A percentile compares a stretch with the other conserved stretches of the same genome.
Conservation (phyloP, 2,888 invertebrate genomes). For the Caradrina clavipalpis region DNA sequence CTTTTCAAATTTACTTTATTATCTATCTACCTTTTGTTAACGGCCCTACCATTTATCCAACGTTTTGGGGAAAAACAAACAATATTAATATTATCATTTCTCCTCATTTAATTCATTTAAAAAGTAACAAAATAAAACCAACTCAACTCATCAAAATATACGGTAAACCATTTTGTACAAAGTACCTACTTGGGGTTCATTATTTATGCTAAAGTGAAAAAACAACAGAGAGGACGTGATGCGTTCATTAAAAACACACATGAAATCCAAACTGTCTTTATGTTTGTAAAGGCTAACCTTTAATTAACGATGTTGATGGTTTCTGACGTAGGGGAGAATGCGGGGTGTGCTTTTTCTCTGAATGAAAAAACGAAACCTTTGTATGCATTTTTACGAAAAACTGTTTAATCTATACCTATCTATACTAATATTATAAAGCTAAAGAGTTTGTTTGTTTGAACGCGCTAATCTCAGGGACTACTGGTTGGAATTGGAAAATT, state of each 20-base stretch:
- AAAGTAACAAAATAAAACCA: background rate
- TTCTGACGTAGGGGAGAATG: background rate
- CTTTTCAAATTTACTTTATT: too few species aligned
- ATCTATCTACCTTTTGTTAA: too few species aligned
- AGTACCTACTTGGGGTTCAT: conserved; percentile 19
- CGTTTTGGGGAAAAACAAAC: background rate
- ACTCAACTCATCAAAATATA: conserved; percentile 1
- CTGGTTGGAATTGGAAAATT: too few species aligned
- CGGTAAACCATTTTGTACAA: conserved; percentile 14
- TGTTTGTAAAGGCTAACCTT: background rate
- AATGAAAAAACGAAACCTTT: too few species aligned
- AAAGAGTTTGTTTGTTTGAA: too few species aligned
- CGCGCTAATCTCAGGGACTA: too few species aligned
- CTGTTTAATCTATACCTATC: too few species aligned
- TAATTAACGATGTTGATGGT: background rate
- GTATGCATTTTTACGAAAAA: too few species aligned
- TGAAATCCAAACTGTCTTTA: background rate
- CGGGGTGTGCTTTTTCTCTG: background rate
- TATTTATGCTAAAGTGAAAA: conserved; percentile 6
- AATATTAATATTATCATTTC: background rate
- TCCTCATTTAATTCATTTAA: background rate
- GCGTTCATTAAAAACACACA: conserved; percentile 20
- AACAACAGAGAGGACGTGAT: conserved; percentile 13
- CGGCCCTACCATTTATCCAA: background rate
- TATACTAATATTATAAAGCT: too few species aligned